Conservation (phyloP, 2,888 invertebrate species). For the Acholoe squamosa region DNA sequence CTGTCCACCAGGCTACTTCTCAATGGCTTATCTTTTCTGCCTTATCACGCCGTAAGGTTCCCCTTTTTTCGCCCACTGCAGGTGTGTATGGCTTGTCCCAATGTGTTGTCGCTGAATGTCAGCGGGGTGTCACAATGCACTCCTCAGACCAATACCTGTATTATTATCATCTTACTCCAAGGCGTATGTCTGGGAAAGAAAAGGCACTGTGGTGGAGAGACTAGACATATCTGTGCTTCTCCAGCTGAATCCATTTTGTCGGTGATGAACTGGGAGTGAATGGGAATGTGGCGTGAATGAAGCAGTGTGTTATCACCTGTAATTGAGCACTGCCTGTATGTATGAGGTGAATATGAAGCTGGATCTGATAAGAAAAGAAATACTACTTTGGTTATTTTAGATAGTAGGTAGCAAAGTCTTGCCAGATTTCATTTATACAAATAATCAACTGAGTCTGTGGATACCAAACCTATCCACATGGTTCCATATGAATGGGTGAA, state of each 20-base stretch:
- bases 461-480: no score
- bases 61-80: background rate
- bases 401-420: no score
- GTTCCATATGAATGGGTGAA: no score
- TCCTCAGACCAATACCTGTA: conserved; percentile 14
- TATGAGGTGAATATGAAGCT: no score
- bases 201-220: background rate
- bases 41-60: conserved; percentile 29
- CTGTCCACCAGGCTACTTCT: background rate
- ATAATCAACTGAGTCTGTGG: no score
- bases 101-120: background rate
- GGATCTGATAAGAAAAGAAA: no score
- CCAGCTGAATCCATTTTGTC: background rate
- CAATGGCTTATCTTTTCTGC: conserved; percentile 7
- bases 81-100: background rate
- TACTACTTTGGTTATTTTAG: no score
- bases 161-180: background rate
- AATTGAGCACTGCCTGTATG: no score
- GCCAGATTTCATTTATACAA: no score
- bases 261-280: background rate
- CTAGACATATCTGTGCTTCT: conserved; percentile 6
- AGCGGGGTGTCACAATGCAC: conserved; percentile 16
- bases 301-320: no score
- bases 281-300: background rate
- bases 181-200: background rate